Percentiles rank a stretch among this genome's conserved stretches.
phyloP scores from a whole-genome alignment of 2,888 invertebrate species.

The Nomada ruficornis region DNA sequence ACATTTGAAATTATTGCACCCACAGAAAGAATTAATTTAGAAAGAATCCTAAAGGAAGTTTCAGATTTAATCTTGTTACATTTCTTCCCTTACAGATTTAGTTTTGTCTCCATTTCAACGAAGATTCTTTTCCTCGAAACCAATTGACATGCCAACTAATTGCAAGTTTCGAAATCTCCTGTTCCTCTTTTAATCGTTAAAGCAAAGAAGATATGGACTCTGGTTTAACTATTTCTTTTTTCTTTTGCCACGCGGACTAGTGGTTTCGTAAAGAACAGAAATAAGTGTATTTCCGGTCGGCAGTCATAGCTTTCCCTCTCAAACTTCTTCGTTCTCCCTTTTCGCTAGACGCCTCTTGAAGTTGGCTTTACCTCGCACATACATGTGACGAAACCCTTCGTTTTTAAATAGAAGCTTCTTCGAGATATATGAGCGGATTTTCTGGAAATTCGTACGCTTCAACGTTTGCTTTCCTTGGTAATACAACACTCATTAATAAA shows the following conservation, averaged over 20 bases:
- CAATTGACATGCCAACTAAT: conserved; percentile 28
- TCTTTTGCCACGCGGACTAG: conserved; percentile 2
- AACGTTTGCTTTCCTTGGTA: not conserved
- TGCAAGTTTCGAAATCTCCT: conserved; percentile 44
- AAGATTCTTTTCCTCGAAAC: not conserved
- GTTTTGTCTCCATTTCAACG: too few relatives aligned
- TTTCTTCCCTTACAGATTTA: too few relatives aligned
- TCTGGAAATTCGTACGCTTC: conserved; percentile 13
- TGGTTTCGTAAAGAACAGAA: conserved; percentile 68
- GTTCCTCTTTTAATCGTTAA: conserved; percentile 48
- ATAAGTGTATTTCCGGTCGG: conserved; percentile 70
- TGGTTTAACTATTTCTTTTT: conserved; percentile 17
- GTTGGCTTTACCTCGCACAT: not conserved
- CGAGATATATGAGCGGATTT: conserved; percentile 15
- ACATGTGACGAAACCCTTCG: conserved; percentile 34
- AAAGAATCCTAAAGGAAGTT: too few relatives aligned
- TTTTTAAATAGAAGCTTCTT: conserved; percentile 52
- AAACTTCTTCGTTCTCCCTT: conserved; percentile 28
- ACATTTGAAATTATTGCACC: too few relatives aligned
- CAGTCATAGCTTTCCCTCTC: conserved; percentile 43
- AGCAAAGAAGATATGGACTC: conserved; percentile 42
- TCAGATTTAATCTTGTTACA: too few relatives aligned
- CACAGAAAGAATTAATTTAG: too few relatives aligned
- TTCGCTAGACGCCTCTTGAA: conserved; percentile 22
- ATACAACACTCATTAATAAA: not conserved